A percentile compares a stretch with the other conserved stretches of the same genome.
These are phyloP conservation scores for Pogonocherus hispidulus DNA, from an alignment of 2,888 invertebrate species.

Conservation along the genomic window DNA sequence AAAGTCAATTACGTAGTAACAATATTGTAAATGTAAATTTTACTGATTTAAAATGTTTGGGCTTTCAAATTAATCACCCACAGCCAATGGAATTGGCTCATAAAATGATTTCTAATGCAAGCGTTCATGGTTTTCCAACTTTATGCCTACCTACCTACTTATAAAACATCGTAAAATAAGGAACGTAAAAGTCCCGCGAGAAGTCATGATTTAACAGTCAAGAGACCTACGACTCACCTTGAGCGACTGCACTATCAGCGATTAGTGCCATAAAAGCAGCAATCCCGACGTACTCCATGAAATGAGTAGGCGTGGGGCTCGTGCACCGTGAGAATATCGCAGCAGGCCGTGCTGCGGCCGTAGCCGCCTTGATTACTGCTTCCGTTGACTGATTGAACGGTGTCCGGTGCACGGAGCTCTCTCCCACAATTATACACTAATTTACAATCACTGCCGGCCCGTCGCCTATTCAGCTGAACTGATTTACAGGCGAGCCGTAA, in stretches of 20 bases:
- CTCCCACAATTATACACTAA: conserved; percentile 64
- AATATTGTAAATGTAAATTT: no score
- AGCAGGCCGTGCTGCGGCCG: conserved; percentile 57
- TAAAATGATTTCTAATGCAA: not conserved
- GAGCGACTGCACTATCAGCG: not conserved
- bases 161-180: not conserved
- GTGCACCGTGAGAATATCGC: conserved; percentile 67
- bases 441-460: conserved; percentile 57
- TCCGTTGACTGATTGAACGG: conserved; percentile 62
- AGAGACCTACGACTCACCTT: not conserved
- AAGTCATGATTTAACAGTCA: not conserved
- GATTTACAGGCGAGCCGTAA: conserved; percentile 19
- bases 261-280: conserved; percentile 15
- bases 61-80: no score
- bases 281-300: conserved; percentile 28
- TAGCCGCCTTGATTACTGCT: conserved; percentile 64
- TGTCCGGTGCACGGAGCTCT: conserved; percentile 51
- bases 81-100: not conserved
- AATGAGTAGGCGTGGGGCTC: conserved; percentile 65
- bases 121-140: not conserved
- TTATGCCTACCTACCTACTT: not conserved
- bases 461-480: conserved; percentile 47
- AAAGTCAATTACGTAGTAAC: no score
- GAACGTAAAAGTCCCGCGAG: not conserved
- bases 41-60: no score